These are phyloP conservation scores for Myotis pilosus DNA, from an alignment of 2,797 vertebrate species.

Conservation along the genomic window DNA sequence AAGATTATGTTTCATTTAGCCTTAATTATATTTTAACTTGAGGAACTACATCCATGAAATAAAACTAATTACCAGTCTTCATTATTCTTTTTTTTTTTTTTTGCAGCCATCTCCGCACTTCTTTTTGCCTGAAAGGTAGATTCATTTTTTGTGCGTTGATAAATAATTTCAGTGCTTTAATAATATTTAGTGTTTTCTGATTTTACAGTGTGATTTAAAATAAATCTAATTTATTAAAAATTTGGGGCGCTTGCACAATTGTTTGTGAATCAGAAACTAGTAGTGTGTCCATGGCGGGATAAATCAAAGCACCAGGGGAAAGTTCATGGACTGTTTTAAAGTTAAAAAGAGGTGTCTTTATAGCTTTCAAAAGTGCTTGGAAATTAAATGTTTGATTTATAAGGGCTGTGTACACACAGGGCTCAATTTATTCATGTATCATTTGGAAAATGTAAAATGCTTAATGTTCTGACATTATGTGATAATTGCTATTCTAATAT, in stretches of 20 bases:
- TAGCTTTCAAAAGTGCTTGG: conserved; percentile 67
- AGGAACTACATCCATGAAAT: neutral
- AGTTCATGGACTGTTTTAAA: conserved; percentile 47
- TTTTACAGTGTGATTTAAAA: conserved; percentile 49
- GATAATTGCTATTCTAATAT: conserved; percentile 75
- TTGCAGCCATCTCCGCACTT: neutral
- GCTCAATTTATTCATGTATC: conserved; percentile 75
- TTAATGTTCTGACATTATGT: conserved; percentile 71
- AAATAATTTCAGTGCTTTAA: conserved; percentile 53
- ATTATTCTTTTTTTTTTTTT: neutral
- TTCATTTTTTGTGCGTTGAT: conserved; percentile 28
- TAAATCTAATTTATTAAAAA: conserved; percentile 60
- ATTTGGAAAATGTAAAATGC: conserved; percentile 73
- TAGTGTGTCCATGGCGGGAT: conserved; percentile 2
- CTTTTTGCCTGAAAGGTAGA: conserved; percentile 13
- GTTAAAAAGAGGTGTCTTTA: conserved; percentile 63
- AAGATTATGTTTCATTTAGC: neutral
- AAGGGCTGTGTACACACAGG: conserved; percentile 63
- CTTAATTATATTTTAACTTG: conserved; percentile 45
- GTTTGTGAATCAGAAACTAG: conserved; percentile 40
- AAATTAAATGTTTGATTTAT: conserved; percentile 79
- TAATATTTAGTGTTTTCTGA: conserved; percentile 51
- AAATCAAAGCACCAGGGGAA: conserved; percentile 45
- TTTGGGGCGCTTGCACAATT: neutral
- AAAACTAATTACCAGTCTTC: neutral